Evolutionary conservation across 2,888 invertebrate species (phyloP).

Genomic region (Cancer borealis): DNA sequence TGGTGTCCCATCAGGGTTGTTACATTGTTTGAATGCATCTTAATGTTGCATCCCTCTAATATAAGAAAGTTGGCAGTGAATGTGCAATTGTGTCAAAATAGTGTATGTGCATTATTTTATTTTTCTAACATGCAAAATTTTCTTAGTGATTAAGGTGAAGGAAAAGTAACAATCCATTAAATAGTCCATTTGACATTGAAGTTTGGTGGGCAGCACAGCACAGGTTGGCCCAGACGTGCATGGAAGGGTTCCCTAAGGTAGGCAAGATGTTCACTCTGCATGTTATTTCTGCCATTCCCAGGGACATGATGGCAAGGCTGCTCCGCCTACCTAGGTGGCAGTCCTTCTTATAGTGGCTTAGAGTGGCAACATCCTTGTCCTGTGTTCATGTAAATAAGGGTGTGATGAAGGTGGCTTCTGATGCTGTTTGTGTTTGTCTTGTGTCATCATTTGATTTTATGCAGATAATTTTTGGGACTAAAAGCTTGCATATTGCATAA

Average conservation of each 20-base stretch:
- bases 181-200: conserved; percentile 8
- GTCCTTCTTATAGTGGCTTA: not conserved
- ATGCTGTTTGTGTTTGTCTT: not conserved
- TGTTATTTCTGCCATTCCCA: not conserved
- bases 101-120: conserved; percentile 8
- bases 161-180: not conserved
- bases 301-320: not conserved
- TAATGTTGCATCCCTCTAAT: not conserved
- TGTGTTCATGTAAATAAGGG: conserved; percentile 2
- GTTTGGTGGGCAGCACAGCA: conserved; percentile 16
- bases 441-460: not conserved
- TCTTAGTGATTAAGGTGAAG: conserved; percentile 31
- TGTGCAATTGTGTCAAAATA: not conserved
- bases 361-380: not conserved
- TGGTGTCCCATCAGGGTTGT: not conserved
- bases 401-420: conserved; percentile 12
- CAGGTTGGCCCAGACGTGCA: conserved; percentile 36
- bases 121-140: not conserved
- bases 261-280: conserved; percentile 1
- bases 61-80: not conserved
- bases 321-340: not conserved
- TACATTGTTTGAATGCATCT: not conserved
- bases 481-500: not conserved
- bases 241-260: conserved; percentile 32
- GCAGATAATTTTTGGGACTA: not conserved